Evolutionary conservation across 2,888 invertebrate species (phyloP), one percentile per base, ranked within the genome.

Genomic region (Eugnorisma glareosa): DNA sequence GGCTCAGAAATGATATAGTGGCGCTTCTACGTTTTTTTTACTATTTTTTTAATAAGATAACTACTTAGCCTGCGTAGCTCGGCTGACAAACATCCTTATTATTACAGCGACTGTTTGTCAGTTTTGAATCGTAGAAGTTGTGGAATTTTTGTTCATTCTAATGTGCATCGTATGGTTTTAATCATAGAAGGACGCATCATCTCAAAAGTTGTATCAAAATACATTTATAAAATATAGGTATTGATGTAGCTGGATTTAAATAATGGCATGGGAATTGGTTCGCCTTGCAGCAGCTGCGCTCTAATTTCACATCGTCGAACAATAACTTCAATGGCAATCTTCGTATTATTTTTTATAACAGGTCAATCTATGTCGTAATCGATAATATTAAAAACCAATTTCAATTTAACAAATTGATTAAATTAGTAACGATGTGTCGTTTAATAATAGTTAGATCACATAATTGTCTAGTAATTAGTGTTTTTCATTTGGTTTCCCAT

Each of bases 311-410:
- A 61, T 28, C 37, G 51, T 57, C 64, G 11, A 51, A 66, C 28
- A 66, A 80, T 79, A 51, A n/a, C 40, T 24, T n/a, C 37, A 68
- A 67, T 74, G 1, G 18, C 28, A 31, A 61, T 54, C 21, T 63
- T 51, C 28, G 28, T 71, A 21, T 31, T 8, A 45, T 48, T 63
- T 69, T 69, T 64, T 35, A 24, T 63, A n/a, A 48, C 37, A 21
- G 66, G 71, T 57, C 45, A 73, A 57, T 54, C 45, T 45, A 73
- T 57, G 70, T 43, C 54, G 45, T 72, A 66, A 84, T 75, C 57
- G 72, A 73, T 67, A 57, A 73, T 77, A 81, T 81, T 81, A 81
- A 79, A 83, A 81, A 84, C 35, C 75, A 66, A 86, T 86, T 83
- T 71, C 6, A 71, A 11, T 74, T 57, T 45, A 67, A 73, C 31